These are phyloP conservation scores for Drosophila colorata DNA, from an alignment of 2,888 invertebrate species.

Conservation along the genomic window DNA sequence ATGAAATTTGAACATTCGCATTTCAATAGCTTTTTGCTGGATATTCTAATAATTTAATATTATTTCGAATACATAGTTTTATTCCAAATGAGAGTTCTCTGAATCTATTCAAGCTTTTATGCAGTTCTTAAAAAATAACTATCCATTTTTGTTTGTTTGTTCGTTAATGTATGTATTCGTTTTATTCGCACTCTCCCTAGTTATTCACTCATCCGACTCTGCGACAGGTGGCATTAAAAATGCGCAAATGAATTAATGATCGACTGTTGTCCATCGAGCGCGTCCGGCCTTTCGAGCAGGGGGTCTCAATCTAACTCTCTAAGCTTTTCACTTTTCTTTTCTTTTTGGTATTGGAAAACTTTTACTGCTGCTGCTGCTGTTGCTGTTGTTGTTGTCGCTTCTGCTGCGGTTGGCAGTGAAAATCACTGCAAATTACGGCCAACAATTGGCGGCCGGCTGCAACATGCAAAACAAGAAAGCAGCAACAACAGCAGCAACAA, in stretches of 20 bases:
- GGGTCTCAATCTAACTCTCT: conserved; percentile 46
- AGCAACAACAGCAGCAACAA: conserved; percentile 37
- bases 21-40: no score
- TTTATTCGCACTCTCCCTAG: conserved; percentile 24
- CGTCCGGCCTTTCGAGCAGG: conserved; percentile 34
- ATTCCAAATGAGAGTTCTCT: no score
- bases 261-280: conserved; percentile 46
- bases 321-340: conserved; percentile 73
- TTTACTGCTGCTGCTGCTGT: conserved; percentile 51
- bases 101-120: not conserved
- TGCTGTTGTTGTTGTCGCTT: conserved; percentile 40
- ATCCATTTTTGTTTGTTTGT: not conserved
- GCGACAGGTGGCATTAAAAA: conserved; percentile 49
- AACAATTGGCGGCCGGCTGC: conserved; percentile 59
- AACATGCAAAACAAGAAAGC: conserved; percentile 77
- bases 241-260: conserved; percentile 58
- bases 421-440: conserved; percentile 70
- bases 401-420: conserved; percentile 74
- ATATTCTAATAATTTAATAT: no score
- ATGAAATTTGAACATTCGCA: no score
- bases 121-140: not conserved
- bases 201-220: conserved; percentile 45
- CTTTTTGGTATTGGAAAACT: conserved; percentile 66
- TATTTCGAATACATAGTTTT: no score
- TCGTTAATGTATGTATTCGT: not conserved